Evolutionary conservation across 2,113 vertebrate genomes (phyloP), one percentile per base, ranked within the genome.

Genomic region (Oriolus oriolus): DNA sequence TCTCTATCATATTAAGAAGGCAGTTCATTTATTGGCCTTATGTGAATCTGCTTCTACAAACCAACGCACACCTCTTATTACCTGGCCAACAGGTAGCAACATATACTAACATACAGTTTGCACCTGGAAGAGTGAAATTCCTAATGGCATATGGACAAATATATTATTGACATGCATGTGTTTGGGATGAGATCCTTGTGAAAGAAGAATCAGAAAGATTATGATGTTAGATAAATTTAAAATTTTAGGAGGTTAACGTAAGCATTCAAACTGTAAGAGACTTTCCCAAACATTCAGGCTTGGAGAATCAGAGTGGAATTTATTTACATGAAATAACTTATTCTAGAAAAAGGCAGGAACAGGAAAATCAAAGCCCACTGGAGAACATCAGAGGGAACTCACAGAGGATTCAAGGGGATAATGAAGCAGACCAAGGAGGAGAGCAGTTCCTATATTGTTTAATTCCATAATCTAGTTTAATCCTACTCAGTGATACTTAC

Each of bases 381-480:
- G 69, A 92, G 57, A 76, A 83, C 13, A 31, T 82, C 57, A 52
- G 69, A 93, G 61, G 19, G 19, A 93, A 39, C 9, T 78, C 77
- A 44, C 13, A 66, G 49, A 56, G 44, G 53, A 57, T 68, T 93
- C 81, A 84, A 71, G 27, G 57, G 42, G 11, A 64, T 91, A 68
- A 73, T 28, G 33, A 89, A 93, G 74, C 39, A 79, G 35, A 69
- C 44, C 39, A 66, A 78, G 63, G 49, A 82, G 52, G 21, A 69
- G 21, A 81, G 12, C 11, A 66, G 35, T 66, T 87, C 47, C 24
- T 76, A 19, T 69, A 20, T 26, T 73, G 13, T 41, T 88, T 82
- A 78, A 89, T 82, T 91, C 87, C 79, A 71, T 84, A 71, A 87
- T 89, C 73, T 53, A 45, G 11, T 53, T 91, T 89, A 95, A 92